These are phyloP conservation scores for Lepidurus couesii DNA, from an alignment of 1,140 invertebrate genomes.

Conservation along the genomic window DNA sequence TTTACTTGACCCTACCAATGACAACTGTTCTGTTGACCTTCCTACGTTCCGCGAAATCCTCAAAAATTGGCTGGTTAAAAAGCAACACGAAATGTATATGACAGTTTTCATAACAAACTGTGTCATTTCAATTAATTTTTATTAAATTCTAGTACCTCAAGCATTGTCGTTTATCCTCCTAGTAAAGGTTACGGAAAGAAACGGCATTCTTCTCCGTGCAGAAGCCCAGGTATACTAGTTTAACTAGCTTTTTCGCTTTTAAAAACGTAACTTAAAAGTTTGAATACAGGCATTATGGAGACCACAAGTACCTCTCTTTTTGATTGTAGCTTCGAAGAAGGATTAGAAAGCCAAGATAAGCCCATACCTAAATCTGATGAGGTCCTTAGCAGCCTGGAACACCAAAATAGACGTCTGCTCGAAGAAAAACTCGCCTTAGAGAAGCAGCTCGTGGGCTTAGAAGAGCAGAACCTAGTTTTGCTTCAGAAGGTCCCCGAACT, in stretches of 20 bases:
- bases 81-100: not conserved
- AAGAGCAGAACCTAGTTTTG: not conserved
- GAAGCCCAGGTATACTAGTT: not conserved
- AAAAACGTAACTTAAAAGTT: not conserved
- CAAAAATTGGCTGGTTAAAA: not conserved
- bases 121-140: not conserved
- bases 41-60: not conserved
- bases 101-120: not conserved
- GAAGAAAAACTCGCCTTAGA: slow-evolving; percentile 1
- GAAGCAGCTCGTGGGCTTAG: not conserved
- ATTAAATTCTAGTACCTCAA: not conserved
- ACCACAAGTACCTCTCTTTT: not conserved
- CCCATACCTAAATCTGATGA: not conserved
- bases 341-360: not conserved
- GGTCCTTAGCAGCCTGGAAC: not conserved
- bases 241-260: not conserved
- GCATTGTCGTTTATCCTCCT: not conserved
- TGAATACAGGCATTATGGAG: not conserved
- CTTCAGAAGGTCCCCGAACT: not conserved
- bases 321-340: not conserved
- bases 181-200: not conserved
- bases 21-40: not conserved
- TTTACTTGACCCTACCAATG: slow-evolving; percentile 9
- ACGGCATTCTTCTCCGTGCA: not conserved
- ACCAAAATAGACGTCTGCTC: not conserved